A percentile compares a stretch with the other conserved stretches of the same genome.
These are phyloP conservation scores for Euspilapteryx auroguttella DNA, from an alignment of 2,888 invertebrate genomes.

Conservation along the genomic window DNA sequence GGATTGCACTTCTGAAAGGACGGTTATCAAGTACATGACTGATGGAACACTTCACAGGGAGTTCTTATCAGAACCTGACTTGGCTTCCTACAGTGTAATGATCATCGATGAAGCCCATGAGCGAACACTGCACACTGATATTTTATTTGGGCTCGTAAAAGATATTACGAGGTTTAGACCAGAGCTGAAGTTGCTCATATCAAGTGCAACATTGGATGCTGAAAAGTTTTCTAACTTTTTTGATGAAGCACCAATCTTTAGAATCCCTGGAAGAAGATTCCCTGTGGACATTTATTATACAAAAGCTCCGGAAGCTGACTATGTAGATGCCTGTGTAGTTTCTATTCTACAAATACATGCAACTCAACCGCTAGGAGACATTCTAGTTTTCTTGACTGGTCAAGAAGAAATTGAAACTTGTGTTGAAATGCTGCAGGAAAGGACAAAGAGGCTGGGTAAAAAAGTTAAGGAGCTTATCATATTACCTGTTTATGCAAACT, in stretches of 20 bases:
- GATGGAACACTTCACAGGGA: constrained; percentile 97
- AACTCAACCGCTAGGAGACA: constrained; percentile 94
- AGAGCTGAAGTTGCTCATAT: constrained; percentile 94
- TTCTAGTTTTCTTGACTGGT: constrained; percentile 95
- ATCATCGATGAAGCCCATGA: constrained; percentile 99
- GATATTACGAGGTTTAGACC: constrained; percentile 92
- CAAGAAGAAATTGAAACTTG: constrained; percentile 91
- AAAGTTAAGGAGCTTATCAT: constrained; percentile 92
- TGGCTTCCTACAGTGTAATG: constrained; percentile 95
- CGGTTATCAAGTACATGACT: constrained; percentile 98
- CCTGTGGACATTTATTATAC: constrained; percentile 99
- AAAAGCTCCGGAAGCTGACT: constrained; percentile 98
- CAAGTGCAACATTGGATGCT: constrained; percentile 97
- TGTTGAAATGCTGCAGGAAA: constrained; percentile 86
- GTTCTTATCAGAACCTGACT: constrained; percentile 95
- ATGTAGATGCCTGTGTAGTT: constrained; percentile 97
- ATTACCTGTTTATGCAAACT: constrained; percentile 95
- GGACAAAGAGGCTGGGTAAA: constrained; percentile 88
- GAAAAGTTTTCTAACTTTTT: constrained; percentile 98
- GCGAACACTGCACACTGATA: constrained; percentile 96
- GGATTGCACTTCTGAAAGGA: constrained; percentile 97
- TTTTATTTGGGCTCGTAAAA: constrained; percentile 95
- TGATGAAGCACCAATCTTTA: constrained; percentile 96
- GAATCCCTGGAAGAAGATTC: constrained; percentile 96
- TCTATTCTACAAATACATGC: constrained; percentile 97